Evolutionary conservation across 1,140 invertebrate genomes (phyloP).

Genomic region (Bombus picipes): DNA sequence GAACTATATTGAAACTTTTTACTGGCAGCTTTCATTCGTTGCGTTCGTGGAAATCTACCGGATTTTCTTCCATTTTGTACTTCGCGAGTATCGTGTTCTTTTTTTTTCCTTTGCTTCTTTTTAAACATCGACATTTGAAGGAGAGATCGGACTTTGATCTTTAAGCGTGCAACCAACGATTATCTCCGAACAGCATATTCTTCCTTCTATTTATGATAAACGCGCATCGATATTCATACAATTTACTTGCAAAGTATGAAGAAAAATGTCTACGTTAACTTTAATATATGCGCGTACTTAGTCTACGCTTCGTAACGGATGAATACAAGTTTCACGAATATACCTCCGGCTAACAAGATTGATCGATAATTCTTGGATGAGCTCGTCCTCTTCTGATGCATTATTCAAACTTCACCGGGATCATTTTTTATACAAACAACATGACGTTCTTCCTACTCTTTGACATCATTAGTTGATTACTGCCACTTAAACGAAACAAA

Average conservation of each 20-base stretch:
- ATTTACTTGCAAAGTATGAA: not conserved
- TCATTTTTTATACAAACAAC: slow-evolving; percentile 4
- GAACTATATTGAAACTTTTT: not conserved
- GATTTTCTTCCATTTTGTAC: not conserved
- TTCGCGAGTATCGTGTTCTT: not conserved
- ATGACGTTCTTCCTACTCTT: not conserved
- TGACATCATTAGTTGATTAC: not conserved
- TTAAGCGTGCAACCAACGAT: not conserved
- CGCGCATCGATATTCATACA: not conserved
- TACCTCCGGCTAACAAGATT: not conserved
- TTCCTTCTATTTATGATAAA: not conserved
- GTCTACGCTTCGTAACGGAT: too few relatives aligned
- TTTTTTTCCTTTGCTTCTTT: not conserved
- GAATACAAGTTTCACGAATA: not conserved
- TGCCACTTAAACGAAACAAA: not conserved
- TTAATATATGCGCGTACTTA: not conserved
- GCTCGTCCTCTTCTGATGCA: not conserved
- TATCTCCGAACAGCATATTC: too few relatives aligned
- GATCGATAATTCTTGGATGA: slow-evolving; percentile 21
- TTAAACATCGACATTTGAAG: not conserved
- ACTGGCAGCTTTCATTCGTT: not conserved
- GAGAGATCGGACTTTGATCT: not conserved
- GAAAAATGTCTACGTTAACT: not conserved
- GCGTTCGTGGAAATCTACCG: not conserved
- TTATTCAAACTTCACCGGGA: not conserved